Percentiles rank a stretch among this genome's conserved stretches.
Evolutionary conservation across 2,888 invertebrate genomes (phyloP).

Genomic region (Carabus problematicus): DNA sequence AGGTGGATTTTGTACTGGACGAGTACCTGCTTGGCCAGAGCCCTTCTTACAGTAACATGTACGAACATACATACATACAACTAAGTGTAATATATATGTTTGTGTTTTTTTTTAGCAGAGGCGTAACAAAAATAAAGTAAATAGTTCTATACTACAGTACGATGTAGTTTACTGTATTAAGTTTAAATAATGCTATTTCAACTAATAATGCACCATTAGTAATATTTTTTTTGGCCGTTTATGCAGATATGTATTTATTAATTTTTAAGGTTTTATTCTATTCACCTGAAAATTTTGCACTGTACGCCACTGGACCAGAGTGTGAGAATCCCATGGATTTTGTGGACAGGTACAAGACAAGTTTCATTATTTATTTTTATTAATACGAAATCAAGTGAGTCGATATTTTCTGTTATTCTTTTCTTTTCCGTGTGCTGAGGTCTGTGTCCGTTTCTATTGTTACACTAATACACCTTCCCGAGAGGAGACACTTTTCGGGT

Average conservation of each 20-base stretch:
- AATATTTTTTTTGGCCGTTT: background rate
- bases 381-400: conserved; percentile 41
- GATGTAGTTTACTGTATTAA: too few species aligned
- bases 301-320: conserved; percentile 1
- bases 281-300: background rate
- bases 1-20: conserved; percentile 43
- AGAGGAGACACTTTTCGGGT: conserved; percentile 29
- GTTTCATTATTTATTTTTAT: conserved; percentile 38
- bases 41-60: too few species aligned
- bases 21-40: too few species aligned
- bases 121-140: too few species aligned
- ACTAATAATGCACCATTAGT: too few species aligned
- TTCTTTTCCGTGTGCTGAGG: conserved; percentile 33
- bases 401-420: conserved; percentile 41
- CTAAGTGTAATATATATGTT: too few species aligned
- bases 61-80: too few species aligned
- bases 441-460: conserved; percentile 28
- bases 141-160: too few species aligned
- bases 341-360: conserved; percentile 27
- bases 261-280: background rate
- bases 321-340: conserved; percentile 26
- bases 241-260: background rate
- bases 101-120: too few species aligned
- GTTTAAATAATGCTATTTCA: too few species aligned
- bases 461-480: conserved; percentile 38